Percentiles rank a stretch among this genome's conserved stretches.
Conservation (phyloP, 2,888 invertebrate genomes). For the Idaea dimidiata region DNA sequence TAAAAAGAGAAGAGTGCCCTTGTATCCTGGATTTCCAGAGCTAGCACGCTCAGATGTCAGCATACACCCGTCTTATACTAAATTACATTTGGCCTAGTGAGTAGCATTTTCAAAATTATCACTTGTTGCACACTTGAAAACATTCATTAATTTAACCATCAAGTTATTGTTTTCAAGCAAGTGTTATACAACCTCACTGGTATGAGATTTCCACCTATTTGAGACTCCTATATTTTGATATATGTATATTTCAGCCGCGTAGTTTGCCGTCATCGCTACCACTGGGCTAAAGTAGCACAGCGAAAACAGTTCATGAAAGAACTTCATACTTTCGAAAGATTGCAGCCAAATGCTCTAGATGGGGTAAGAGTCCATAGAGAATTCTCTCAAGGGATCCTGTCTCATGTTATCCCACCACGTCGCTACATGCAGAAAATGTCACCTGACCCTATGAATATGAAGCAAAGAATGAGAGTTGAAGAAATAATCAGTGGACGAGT, state of each 20-base stretch:
- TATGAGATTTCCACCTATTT: neutral
- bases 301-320: slow-evolving; percentile 82
- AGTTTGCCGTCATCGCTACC: slow-evolving; percentile 83
- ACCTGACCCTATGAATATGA: slow-evolving; percentile 59
- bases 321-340: slow-evolving; percentile 80
- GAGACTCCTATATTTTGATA: neutral
- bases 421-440: slow-evolving; percentile 69
- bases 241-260: slow-evolving; percentile 73
- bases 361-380: slow-evolving; percentile 83
- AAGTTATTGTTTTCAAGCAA: too few species aligned
- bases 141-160: too few species aligned
- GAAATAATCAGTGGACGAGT: slow-evolving; percentile 67
- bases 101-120: slow-evolving; percentile 42
- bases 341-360: slow-evolving; percentile 83
- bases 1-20: slow-evolving; percentile 49
- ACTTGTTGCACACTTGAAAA: too few species aligned
- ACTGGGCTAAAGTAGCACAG: slow-evolving; percentile 72
- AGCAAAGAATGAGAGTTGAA: slow-evolving; percentile 69
- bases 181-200: too few species aligned
- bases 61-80: slow-evolving; percentile 82
- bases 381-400: slow-evolving; percentile 80
- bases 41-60: slow-evolving; percentile 81
- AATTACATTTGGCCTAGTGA: slow-evolving; percentile 82
- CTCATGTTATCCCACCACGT: slow-evolving; percentile 71
- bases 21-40: slow-evolving; percentile 77